Base-by-base conservation (phyloP, 1,140 invertebrate species). In the Acromyrmex heyeri region DNA sequence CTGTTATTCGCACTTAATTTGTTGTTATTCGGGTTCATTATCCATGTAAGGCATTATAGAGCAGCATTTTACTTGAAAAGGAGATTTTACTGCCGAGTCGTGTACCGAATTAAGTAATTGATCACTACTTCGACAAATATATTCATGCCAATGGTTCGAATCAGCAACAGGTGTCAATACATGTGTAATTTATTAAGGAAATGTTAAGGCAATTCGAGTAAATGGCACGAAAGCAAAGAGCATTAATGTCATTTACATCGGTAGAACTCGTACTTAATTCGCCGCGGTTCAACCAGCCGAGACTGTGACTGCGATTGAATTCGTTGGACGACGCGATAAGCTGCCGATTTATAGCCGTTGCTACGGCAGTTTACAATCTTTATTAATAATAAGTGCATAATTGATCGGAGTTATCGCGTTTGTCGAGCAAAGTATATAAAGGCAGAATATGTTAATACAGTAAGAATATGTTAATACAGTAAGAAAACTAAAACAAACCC, bases 291-390 rank as follows among this genome's bases (percentile, higher is more conserved):
- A 72, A 18, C 78, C 67, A 83, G 79, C 38, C 79, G 38, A 38
- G 16, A 70, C 50, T 81, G 78, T 53, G 38, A 83, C 50, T 81
- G 78, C 67, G 38, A 83, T 83, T 27, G 18, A 83, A 83, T 83
- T 83, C 38, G 24, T 59, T 44, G 55, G 12, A 18, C 12, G 21
- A 30, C n/a, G 34, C 18, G 69, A 82, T 73, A 82, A 82, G 67
- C 12, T 12, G 16, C 53, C 67, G 55, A 83, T 73, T 83, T 73
- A 81, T 57, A 69, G 64, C 50, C 21, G 16, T 59, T 81, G 38
- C 50, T 48, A 61, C 5, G 12, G 2, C 24, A 27, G n/a, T 48
- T 59, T 44, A 82, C 67, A 38, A 6, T 1, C n/a, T 61, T 48
- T 83, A 83, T 83, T 62, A 83, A 83, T 83, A 61, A 83, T 24